Conservation (phyloP, 2,888 invertebrate species). For the Clistopyga incitator region DNA sequence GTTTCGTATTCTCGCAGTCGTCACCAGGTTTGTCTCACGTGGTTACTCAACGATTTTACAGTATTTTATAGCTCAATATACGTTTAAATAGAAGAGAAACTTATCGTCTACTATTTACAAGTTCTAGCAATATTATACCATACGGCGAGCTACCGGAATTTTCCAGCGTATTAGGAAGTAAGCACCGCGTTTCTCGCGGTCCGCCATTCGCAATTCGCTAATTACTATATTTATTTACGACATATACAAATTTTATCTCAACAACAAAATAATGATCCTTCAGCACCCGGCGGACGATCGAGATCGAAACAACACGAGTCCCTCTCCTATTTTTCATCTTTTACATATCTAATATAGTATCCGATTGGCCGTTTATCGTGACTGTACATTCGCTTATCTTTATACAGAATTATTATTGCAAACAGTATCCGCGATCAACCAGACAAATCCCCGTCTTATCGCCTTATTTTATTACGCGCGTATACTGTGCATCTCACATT, state of each 20-base stretch:
- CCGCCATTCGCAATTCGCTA: conserved; percentile 43
- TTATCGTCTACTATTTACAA: conserved; percentile 58
- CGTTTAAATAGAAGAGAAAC: conserved; percentile 33
- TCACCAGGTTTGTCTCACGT: conserved; percentile 25
- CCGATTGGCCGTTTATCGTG: conserved; percentile 33
- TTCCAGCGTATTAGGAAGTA: conserved; percentile 52
- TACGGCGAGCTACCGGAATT: conserved; percentile 47
- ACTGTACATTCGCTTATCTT: conserved; percentile 59
- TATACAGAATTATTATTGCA: conserved; percentile 58
- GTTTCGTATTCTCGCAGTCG: conserved; percentile 37
- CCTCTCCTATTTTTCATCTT: conserved; percentile 20
- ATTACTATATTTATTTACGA: conserved; percentile 23
- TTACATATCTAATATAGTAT: background rate
- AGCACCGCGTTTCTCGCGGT: conserved; percentile 61
- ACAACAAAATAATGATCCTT: conserved; percentile 43
- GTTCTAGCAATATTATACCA: background rate
- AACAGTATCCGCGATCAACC: conserved; percentile 37
- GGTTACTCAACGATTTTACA: conserved; percentile 18
- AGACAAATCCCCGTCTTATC: background rate
- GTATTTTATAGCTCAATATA: conserved; percentile 13
- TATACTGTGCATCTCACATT: conserved; percentile 48
- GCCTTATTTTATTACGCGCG: conserved; percentile 1
- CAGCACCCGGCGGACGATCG: conserved; percentile 61
- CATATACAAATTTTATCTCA: conserved; percentile 44
- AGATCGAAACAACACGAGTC: conserved; percentile 53